Evolutionary conservation across 2,113 vertebrate species (phyloP).

Genomic region (Pseudorasbora parva): DNA sequence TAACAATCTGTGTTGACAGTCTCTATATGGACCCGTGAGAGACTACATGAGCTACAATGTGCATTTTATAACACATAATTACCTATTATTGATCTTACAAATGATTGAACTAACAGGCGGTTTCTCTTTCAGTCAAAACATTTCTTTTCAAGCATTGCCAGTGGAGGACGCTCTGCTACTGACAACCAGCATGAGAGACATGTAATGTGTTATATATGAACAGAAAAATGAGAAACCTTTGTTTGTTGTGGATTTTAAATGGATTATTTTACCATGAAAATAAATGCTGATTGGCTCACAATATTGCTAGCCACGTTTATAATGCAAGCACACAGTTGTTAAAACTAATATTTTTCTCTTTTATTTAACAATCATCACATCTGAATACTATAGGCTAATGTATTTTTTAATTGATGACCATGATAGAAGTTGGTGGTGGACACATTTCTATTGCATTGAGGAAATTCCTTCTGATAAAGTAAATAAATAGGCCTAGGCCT

Average conservation of each 20-base stretch:
- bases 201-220: not conserved
- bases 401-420: not conserved
- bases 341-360: not conserved
- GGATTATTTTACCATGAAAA: not conserved
- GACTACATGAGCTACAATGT: not conserved
- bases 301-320: not conserved
- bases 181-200: constrained; percentile 18
- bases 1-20: not conserved
- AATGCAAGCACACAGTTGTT: not conserved
- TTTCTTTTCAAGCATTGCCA: constrained; percentile 57
- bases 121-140: constrained; percentile 43
- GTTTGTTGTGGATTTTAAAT: constrained; percentile 30
- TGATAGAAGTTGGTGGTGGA: not conserved
- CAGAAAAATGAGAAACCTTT: not conserved
- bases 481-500: no score
- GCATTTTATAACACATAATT: constrained; percentile 11
- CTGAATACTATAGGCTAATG: not conserved
- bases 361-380: not conserved
- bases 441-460: not conserved
- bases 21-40: not conserved
- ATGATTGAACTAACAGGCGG: constrained; percentile 22
- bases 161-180: constrained; percentile 70
- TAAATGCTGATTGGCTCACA: not conserved
- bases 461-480: no score
- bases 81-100: constrained; percentile 6